Evolutionary conservation across 23 tunicate genomes (phyloP), one percentile per base, ranked within the genome.

Genomic region (Phallusia fumigata): DNA sequence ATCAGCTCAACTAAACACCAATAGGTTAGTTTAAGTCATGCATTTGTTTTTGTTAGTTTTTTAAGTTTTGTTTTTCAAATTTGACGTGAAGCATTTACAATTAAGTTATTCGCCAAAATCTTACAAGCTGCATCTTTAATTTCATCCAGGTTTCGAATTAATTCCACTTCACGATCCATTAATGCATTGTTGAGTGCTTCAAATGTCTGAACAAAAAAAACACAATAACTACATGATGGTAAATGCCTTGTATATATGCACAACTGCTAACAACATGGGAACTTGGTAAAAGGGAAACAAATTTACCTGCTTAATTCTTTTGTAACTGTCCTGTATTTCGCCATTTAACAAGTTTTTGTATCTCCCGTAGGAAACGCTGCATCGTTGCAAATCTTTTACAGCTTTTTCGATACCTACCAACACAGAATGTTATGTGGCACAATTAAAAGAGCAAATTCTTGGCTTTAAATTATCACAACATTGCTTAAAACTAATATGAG

Each of bases 331-430:
- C 16, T 81, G 75, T 35, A 87, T 33, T 53, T 87, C 91, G 0
- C 58, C 86, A 40, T 81, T 82, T 10, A 87, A 77, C 40, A 87
- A 32, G 34, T 31, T 76, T 18, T 75, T 72, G 45, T 76, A 81
- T 35, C 91, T 80, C 1, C 86, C 91, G 75, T 73, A 87, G 21
- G 91, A 87, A 22, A 53, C 91, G 0, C 82, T 49, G 36, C 86
- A 87, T 1, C 91, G 40, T 65, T 87, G 85, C 16, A 87, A 64
- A 31, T 87, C 91, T 26, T 76, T 72, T 13, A 64, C 52, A 16
- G 91, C 82, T 53, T 87, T 87, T 53, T 87, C 91, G 19, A 87
- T 87, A 31, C 82, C 91, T 87, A 32, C 31, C 69, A 45, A 65
- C 69, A 58, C 69, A 58, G 69, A 16, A 58, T 40, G 47, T 40